phyloP scores from a whole-genome alignment of 2,113 vertebrate genomes.

The Grammomys surdaster region DNA sequence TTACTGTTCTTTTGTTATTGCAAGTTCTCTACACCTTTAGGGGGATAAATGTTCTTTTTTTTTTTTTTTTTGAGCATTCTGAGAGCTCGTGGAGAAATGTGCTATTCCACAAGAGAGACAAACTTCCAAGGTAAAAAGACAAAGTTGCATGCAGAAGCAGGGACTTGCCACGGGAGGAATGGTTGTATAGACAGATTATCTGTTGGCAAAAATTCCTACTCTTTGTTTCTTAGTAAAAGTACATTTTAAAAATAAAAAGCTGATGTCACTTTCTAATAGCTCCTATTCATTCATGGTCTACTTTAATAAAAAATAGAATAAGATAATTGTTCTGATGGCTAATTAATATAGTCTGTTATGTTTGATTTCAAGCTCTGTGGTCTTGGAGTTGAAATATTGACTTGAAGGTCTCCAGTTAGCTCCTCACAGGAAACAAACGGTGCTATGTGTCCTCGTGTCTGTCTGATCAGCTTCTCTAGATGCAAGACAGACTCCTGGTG shows the following conservation, averaged over 20 bases:
- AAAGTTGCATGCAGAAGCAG: neutral
- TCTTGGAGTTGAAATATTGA: neutral
- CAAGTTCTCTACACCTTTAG: constrained; percentile 41
- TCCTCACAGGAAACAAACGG: neutral
- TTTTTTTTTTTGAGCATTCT: neutral
- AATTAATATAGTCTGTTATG: neutral
- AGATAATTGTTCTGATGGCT: neutral
- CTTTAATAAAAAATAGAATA: constrained; percentile 17
- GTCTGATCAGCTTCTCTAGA: neutral
- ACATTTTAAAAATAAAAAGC: constrained; percentile 10
- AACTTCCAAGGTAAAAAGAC: neutral
- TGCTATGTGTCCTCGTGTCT: neutral
- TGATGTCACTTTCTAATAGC: neutral
- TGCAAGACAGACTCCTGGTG: neutral
- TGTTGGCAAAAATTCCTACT: neutral
- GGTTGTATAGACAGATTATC: neutral
- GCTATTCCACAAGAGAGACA: neutral
- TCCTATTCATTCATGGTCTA: neutral
- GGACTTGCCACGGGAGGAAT: neutral
- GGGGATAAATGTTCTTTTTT: neutral
- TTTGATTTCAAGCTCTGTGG: neutral
- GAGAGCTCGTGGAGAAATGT: neutral
- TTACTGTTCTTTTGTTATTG: constrained; percentile 24
- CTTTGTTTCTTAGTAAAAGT: constrained; percentile 17
- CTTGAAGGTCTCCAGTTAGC: neutral